phyloP scores from a whole-genome alignment of 2,888 invertebrate species.

The Biston stratarius region DNA sequence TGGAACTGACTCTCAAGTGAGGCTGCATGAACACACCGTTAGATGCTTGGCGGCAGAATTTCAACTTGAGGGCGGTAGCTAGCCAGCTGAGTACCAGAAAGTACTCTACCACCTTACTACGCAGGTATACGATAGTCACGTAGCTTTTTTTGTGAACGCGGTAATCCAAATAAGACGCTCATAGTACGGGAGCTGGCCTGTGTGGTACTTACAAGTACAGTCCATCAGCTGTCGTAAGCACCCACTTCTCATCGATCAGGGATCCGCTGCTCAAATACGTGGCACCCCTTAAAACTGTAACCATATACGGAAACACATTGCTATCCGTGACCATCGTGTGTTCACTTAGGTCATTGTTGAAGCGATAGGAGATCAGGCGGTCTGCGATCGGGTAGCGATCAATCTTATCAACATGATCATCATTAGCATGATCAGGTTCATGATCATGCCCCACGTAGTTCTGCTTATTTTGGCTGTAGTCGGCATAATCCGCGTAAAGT shows the following conservation, averaged over 20 bases:
- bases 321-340: constrained; percentile 59
- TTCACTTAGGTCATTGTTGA: constrained; percentile 48
- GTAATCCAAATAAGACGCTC: no score
- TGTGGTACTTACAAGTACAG: constrained; percentile 65
- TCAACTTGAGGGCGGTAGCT: no score
- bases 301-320: constrained; percentile 70
- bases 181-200: no score
- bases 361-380: background rate
- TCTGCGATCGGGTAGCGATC: background rate
- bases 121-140: no score
- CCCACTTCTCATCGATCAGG: constrained; percentile 69
- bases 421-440: background rate
- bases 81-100: no score
- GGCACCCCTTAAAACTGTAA: constrained; percentile 64
- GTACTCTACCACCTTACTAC: no score
- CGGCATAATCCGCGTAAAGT: constrained; percentile 7
- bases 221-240: constrained; percentile 71
- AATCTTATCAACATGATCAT: background rate
- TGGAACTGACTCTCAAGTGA: no score
- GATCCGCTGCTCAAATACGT: constrained; percentile 71
- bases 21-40: no score
- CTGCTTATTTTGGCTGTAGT: constrained; percentile 2
- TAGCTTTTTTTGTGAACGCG: no score
- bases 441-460: background rate
- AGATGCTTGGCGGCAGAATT: no score